Conservation (phyloP, 2,113 vertebrate species). For the Pteronura brasiliensis region DNA sequence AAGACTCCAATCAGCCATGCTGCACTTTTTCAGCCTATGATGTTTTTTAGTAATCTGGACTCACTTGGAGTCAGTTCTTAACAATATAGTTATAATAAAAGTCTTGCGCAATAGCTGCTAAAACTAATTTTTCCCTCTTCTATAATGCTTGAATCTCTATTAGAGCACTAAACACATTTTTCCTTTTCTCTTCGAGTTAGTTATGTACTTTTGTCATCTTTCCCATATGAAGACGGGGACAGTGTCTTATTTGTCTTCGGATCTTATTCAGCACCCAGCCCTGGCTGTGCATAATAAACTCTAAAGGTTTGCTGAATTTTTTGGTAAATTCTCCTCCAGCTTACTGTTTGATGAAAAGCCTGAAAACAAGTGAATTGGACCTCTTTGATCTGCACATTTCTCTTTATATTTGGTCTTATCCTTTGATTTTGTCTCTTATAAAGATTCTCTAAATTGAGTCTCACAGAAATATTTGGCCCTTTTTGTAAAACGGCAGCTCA, state of each 20-base stretch:
- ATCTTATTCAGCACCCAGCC: not conserved
- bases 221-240: not conserved
- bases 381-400: not conserved
- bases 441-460: not conserved
- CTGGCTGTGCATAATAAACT: not conserved
- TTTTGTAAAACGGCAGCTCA: not conserved
- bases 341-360: not conserved
- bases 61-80: not conserved
- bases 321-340: not conserved
- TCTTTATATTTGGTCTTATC: not conserved
- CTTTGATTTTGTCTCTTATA: not conserved
- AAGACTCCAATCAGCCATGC: not conserved
- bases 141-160: not conserved
- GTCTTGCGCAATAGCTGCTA: not conserved
- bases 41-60: not conserved
- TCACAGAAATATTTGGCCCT: not conserved
- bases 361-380: not conserved
- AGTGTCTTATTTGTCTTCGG: not conserved
- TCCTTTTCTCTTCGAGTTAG: not conserved
- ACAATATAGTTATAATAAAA: constrained; percentile 1
- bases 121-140: not conserved
- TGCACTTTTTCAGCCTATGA: not conserved
- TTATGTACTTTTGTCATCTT: not conserved
- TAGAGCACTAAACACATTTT: not conserved
- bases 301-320: not conserved